Base-by-base conservation (phyloP, 1,140 invertebrate species). In the Drosophila pachea region DNA sequence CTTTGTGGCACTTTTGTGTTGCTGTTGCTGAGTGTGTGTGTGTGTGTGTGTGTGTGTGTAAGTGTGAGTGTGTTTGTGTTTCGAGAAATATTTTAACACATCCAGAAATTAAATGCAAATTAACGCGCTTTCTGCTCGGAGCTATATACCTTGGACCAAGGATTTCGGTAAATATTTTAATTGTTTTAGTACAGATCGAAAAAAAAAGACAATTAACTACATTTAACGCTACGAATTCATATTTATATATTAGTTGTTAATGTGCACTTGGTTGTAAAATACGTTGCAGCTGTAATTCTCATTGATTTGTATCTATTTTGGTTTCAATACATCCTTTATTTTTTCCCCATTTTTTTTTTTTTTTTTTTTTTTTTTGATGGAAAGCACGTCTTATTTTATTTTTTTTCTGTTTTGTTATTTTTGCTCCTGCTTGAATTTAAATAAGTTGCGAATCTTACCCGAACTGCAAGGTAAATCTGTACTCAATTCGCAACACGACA, bases 31-130 rank as follows among this genome's bases (percentile, higher is more conserved):
- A 16, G 5, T 45, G 7, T 45, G 12, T 43, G 4, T 43, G 7
- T 43, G 4, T 47, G 16, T 52, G 53, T 67, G 67, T 2, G 73
- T 74, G 73, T 74, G 56, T 74, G 58, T 71, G 59, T 70, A 22
- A 14, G 38, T 65, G 35, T 40, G 5, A 2, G 52, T 65, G 14
- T 43, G 3, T 32, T 14, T 47, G 45, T 59, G 56, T 53, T 33
- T 60, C 43, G 36, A 48, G 70, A 73, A 73, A 73, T 59, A 68
- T 68, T 73, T 68, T 54, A 40, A 55, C 54, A 53, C 56, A 42
- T 72, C 59, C 29, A 69, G 1, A 78, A 84, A 78, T 84, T 70
- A 76, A 84, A 84, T 84, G 68, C 74, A 72, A 70, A 73, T 62
- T 45, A 71, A 77, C 63, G 47, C 65, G 49, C 22, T 22, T 58